A percentile compares a stretch with the other conserved stretches of the same genome.
phyloP scores from a whole-genome alignment of 2,888 invertebrate species.

The Cheilosia variabilis region DNA sequence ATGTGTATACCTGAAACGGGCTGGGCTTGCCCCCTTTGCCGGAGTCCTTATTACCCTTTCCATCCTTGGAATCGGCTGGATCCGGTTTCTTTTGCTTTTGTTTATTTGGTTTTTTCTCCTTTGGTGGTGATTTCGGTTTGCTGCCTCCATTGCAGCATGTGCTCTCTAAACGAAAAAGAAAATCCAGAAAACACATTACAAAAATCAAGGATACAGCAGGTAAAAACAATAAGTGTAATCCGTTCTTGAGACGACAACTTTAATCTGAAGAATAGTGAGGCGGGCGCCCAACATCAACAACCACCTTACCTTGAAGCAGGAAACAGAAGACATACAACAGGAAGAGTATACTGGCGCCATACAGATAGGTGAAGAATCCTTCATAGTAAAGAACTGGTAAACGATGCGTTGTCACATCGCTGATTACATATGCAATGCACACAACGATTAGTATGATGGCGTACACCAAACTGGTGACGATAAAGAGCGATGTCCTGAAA shows the following conservation, averaged over 20 bases:
- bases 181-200: not conserved
- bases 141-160: conserved; percentile 90
- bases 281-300: not conserved
- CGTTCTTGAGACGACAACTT: conserved; percentile 70
- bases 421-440: conserved; percentile 96
- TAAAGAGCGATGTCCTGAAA: conserved; percentile 94
- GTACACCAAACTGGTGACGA: conserved; percentile 98
- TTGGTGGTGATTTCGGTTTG: conserved; percentile 87
- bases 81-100: conserved; percentile 87
- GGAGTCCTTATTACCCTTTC: conserved; percentile 85
- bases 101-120: conserved; percentile 89
- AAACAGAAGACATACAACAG: conserved; percentile 97
- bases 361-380: conserved; percentile 97
- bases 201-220: conserved; percentile 12
- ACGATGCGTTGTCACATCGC: conserved; percentile 96
- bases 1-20: conserved; percentile 86
- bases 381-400: conserved; percentile 96
- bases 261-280: conserved; percentile 40
- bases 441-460: conserved; percentile 96
- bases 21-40: conserved; percentile 87
- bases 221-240: conserved; percentile 51
- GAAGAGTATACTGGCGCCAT: conserved; percentile 96
- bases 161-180: conserved; percentile 86
- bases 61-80: conserved; percentile 85
- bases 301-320: conserved; percentile 89